Evolutionary conservation across 2,888 invertebrate species (phyloP), one percentile per base, ranked within the genome.

Genomic region (Drosophila macrospina): DNA sequence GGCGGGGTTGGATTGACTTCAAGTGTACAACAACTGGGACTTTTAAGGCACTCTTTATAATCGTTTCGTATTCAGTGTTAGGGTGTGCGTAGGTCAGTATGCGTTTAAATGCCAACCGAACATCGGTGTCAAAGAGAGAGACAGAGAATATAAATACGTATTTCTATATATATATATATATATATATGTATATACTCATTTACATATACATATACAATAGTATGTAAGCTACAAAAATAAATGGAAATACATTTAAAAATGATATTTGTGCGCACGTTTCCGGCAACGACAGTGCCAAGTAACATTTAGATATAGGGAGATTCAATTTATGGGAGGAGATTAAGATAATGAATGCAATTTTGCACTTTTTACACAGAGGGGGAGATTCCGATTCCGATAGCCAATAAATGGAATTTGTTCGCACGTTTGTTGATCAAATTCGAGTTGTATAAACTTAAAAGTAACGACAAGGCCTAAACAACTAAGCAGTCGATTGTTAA

Each of bases 31-130:
- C 59, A 72, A 69, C 44, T 66, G 63, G 69, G 76, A 79, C 20
- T 20, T 62, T 56, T 82, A 80, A 80, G 80, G 83, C 83, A 80
- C 80, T 80, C 74, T 70, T 69, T 73, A 52, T 28, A 65, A 67
- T 48, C 48, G 34, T 59, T 42, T 42, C 60, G 13, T 37, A 51
- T 42, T 37, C 13, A 8, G 2, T 24, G 28, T 37, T 20, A 32
- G 57, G 32, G 34, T 45, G 74, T 65, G 65, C 61, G 39, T 57
- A 32, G 61, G 78, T 69, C 60, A 56, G 62, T 62, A 45, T 69
- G 65, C 65, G 47, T 62, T 63, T 68, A 81, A 80, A 78, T 81
- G 81, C 75, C 52, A 80, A 78, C 63, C 60, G 64, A 36, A 63
- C 36, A 42, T 51, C 65, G 54, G 50, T 69, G 54, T 69, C 15